Evolutionary conservation across 2,888 invertebrate genomes (phyloP), one percentile per base, ranked within the genome.

Genomic region (Adineta ricciae): DNA sequence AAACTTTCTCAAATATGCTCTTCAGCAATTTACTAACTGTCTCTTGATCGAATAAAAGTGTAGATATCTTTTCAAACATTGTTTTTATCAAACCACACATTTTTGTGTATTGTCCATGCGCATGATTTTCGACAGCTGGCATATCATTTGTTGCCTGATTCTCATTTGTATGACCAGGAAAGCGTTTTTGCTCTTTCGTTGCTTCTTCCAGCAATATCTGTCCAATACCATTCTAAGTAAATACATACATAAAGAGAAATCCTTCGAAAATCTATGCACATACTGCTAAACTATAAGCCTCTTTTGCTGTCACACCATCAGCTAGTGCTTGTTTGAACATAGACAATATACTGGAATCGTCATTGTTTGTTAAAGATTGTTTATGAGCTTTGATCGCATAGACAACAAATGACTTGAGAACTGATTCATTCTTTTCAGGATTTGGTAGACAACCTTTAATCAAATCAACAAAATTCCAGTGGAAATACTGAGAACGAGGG

Each of bases 171-270:
- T 38, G 38, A 2, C 0, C 41, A 36, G 78, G 78, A 78, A 38
- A 78, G n/a, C 78, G 78, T 78, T 78, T 78, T 78, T 78, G 78
- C 41, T 78, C 78, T 78, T 78, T 78, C 11, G 9, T 36, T 78
- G 78, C 38, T 78, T 78, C 78, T 41, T 78, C 78, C 11, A 78
- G n/a, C n/a, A 78, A 41, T 14, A n/a, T 38, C 41, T 78, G 78
- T 41, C 78, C 78, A 11, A 78, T 78, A 41, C 24, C n/a, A 78
- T 78, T 78, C 78, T 78, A 38, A 78, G 11, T 7, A n/a, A 4
- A 38, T n/a, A 41, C 5, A 2, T n/a, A n/a, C 14, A 50, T 7
- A 3, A 7, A 50, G 2, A 50, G 16, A 50, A 49, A 49, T 49
- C 19, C 50, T 16, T 50, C 19, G 2, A 50, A 50, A 50, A 9